Percentiles rank a stretch among this genome's conserved stretches.
Conservation (phyloP, 2,797 vertebrate genomes). For the Phataginus tricuspis region DNA sequence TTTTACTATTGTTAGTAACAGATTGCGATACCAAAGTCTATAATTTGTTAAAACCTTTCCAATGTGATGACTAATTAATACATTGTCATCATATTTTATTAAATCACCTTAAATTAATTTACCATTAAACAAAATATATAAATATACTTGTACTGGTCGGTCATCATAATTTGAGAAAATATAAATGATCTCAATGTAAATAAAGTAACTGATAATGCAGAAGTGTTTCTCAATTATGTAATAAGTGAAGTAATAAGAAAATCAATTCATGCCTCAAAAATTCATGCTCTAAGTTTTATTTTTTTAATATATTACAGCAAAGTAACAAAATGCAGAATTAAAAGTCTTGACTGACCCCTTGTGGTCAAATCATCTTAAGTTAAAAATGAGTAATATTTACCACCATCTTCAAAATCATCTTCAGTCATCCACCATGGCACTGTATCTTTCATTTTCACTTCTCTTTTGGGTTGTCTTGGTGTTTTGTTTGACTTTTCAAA, state of each 20-base stretch:
- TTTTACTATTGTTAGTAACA: background rate
- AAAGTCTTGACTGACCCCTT: conserved; percentile 83
- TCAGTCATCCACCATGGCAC: conserved; percentile 88
- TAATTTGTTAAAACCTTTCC: background rate
- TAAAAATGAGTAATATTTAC: conserved; percentile 77
- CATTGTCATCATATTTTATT: conserved; percentile 7
- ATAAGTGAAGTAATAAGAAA: background rate
- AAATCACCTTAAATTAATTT: conserved; percentile 13
- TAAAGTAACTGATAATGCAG: conserved; percentile 46
- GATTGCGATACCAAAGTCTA: background rate
- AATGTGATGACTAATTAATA: background rate
- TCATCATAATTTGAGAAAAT: conserved; percentile 1
- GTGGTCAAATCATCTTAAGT: conserved; percentile 82
- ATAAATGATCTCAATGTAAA: conserved; percentile 48
- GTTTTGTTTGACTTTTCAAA: conserved; percentile 86
- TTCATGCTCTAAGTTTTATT: background rate
- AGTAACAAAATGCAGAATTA: background rate
- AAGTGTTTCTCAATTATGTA: conserved; percentile 9
- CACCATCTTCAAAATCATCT: conserved; percentile 85
- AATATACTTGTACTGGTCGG: background rate
- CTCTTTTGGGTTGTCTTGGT: conserved; percentile 82
- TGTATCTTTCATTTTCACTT: conserved; percentile 83
- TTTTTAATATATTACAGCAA: background rate
- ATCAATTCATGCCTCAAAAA: conserved; percentile 56
- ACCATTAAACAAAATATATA: conserved; percentile 24